Conservation (phyloP, 2,888 invertebrate species). For the Trichacis sp. region DNA sequence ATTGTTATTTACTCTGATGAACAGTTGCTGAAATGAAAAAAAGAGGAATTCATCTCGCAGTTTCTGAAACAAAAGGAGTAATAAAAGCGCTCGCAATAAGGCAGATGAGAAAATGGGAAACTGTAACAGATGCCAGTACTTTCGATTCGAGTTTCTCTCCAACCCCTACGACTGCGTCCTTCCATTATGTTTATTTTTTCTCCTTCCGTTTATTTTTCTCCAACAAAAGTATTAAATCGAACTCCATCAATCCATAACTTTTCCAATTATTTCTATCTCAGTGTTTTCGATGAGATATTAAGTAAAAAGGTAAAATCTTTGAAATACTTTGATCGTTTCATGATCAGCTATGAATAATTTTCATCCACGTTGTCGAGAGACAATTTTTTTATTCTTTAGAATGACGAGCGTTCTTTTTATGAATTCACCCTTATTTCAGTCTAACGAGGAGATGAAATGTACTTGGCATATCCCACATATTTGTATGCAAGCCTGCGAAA, state of each 20-base stretch:
- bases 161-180: constrained; percentile 52
- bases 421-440: constrained; percentile 21
- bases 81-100: constrained; percentile 55
- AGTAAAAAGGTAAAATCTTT: no score
- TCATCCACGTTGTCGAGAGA: neutral
- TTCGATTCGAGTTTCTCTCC: constrained; percentile 49
- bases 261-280: no score
- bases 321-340: no score
- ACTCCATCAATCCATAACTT: no score
- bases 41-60: constrained; percentile 41
- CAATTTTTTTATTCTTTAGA: constrained; percentile 14
- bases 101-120: constrained; percentile 62
- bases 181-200: constrained; percentile 35
- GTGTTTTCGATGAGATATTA: no score
- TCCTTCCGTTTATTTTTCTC: constrained; percentile 20
- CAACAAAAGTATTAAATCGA: constrained; percentile 21
- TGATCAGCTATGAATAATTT: no score
- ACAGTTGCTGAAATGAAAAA: constrained; percentile 27
- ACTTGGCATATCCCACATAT: constrained; percentile 40
- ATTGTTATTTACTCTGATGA: constrained; percentile 30
- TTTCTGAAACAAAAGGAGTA: constrained; percentile 48
- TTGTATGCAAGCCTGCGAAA: constrained; percentile 56
- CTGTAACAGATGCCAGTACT: constrained; percentile 61
- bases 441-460: constrained; percentile 17
- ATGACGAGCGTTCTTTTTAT: constrained; percentile 32